Base-by-base conservation (phyloP, 1,140 invertebrate species). In the Dreissena polymorpha region DNA sequence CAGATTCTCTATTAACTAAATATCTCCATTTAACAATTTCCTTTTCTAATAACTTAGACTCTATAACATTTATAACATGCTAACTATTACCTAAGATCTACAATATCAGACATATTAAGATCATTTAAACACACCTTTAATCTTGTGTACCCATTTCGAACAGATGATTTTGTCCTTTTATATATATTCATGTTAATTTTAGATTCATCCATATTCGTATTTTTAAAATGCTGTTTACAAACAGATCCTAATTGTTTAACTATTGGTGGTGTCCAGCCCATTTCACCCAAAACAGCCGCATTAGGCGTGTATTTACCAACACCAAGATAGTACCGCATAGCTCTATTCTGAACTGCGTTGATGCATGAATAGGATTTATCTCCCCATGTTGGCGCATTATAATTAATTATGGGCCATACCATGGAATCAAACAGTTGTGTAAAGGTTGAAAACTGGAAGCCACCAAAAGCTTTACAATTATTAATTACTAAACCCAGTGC, bases 221-320 rank as follows among this genome's bases (percentile, higher is more conserved):
- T 39, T 39, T 8, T 39, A 39, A 39, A 39, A 39, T 39, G 39
- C 8, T 39, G 39, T 39, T 8, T 39, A 39, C 2, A 5, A 5
- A 39, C 39, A 39, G 39, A 2, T 39, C 39, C 39, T 8, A 2
- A 39, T 39, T 39, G 39, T 8, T 39, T 39, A 5, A 39, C 39
- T 5, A 39, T 39, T 39, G 39, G 39, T 39, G 39, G 39, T 39
- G 2, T 39, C 39, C 39, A 39, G 8, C 65, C 65, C 65, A 68
- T 68, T 29, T 68, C 65, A 68, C 65, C 65, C 0, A 21, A n/a
- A 29, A 68, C 65, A 1, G 65, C 65, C 29, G 65, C 23, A 68
- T 68, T 68, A 27, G 65, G 65, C 7, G 65, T 68, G 65, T 68
- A 18, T 68, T 68, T 68, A 68, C 16, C 65, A 12, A 68, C 65